Evolutionary conservation across 2,113 vertebrate genomes (phyloP), one percentile per base, ranked within the genome.

Genomic region (Guaruba guarouba): DNA sequence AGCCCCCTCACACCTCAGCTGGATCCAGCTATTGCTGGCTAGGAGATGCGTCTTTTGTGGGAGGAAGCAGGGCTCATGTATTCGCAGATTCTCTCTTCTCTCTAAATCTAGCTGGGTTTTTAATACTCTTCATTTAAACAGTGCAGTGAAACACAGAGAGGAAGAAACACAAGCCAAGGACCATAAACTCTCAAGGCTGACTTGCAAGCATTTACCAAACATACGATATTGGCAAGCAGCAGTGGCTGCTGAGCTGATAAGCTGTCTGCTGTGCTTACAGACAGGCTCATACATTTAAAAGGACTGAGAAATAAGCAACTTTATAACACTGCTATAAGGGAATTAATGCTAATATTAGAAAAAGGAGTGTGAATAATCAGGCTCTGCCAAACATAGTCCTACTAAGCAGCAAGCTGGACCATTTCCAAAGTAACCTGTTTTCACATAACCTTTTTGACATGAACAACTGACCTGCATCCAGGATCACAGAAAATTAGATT

Each of bases 321-420:
- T 85, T 49, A 17, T 43, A 64, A 68, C 43, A 73, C 49, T 28
- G 29, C 52, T 79, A 10, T 6, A 91, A 76, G 29, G 39, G 52
- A 94, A 89, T 95, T 39, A 84, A 84, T 49, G 59, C 25, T 81
- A 69, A 76, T 86, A 91, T 76, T 89, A 85, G 82, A 77, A 86
- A 88, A 84, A 44, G 3, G 3, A 43, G 77, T 82, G 76, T 82
- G 52, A 81, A 84, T 68, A 75, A 94, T 69, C 48, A 69, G 48
- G 48, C 61, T 74, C 78, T 77, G 66, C n/a, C 57, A 91, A 94
- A 91, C 17, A 46, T 37, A 54, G n/a, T 31, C 9, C 18, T 23
- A 54, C 17, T 29, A n/a, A 88, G 75, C 31, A 94, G 85, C n/a
- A 81, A 74, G 61, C 48, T 81, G 82, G 37, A 70, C 18, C 51